phyloP scores from a whole-genome alignment of 2,113 vertebrate genomes.

The Saguinus midas region DNA sequence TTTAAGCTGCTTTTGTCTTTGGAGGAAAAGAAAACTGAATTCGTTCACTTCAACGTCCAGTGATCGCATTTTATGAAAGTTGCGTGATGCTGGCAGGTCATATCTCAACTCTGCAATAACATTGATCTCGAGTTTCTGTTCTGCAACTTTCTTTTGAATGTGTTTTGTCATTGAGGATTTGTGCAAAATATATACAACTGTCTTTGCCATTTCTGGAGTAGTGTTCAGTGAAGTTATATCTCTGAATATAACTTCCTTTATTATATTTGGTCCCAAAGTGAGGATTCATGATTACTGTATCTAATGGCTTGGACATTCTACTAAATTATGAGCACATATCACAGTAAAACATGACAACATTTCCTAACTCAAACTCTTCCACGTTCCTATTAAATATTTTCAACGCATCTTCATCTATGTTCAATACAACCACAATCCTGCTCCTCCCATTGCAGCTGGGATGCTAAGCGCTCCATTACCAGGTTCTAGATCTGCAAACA shows the following conservation, averaged over 20 bases:
- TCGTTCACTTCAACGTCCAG: conserved; percentile 65
- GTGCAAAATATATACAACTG: conserved; percentile 94
- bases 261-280: conserved; percentile 97
- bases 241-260: conserved; percentile 87
- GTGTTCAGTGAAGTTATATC: conserved; percentile 94
- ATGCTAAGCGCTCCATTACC: conserved; percentile 93
- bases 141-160: conserved; percentile 89
- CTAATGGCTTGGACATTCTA: conserved; percentile 86
- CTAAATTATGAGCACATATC: conserved; percentile 86
- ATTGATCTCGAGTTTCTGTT: conserved; percentile 93
- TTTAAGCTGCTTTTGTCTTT: neutral
- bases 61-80: conserved; percentile 94
- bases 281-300: conserved; percentile 97
- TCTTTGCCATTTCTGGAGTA: conserved; percentile 92
- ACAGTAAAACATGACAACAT: conserved; percentile 89
- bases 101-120: conserved; percentile 87
- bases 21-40: neutral
- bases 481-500: conserved; percentile 92
- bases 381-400: conserved; percentile 89
- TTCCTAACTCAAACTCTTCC: conserved; percentile 91
- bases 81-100: conserved; percentile 88
- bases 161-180: conserved; percentile 95
- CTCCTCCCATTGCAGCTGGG: conserved; percentile 90
- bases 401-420: conserved; percentile 90
- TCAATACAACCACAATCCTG: conserved; percentile 93